These are phyloP conservation scores for Pipa parva DNA, from an alignment of 2,113 vertebrate genomes.

Conservation along the genomic window DNA sequence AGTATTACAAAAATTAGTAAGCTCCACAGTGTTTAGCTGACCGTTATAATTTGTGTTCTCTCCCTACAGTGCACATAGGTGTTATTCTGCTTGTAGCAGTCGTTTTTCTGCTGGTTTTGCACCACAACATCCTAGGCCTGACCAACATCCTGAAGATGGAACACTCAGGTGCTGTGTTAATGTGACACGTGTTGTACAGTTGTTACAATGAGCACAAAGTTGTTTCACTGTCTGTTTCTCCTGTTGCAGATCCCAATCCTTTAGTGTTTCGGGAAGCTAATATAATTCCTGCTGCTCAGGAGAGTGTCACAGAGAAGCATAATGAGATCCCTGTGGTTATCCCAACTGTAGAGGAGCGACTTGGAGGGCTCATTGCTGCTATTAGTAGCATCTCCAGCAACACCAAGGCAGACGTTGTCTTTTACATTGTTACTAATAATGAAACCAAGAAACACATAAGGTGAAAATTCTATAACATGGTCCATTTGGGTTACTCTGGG, in stretches of 20 bases:
- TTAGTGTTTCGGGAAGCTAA: conserved; percentile 77
- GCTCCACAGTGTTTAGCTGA: conserved; percentile 11
- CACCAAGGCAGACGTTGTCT: conserved; percentile 80
- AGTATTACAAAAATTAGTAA: too few species aligned
- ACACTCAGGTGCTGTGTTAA: conserved; percentile 60
- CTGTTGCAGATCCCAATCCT: conserved; percentile 66
- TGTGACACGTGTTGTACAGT: too few species aligned
- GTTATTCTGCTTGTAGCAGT: conserved; percentile 77
- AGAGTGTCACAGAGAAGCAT: conserved; percentile 43
- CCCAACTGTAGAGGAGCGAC: conserved; percentile 80
- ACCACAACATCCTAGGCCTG: conserved; percentile 86
- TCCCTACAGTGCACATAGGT: conserved; percentile 83
- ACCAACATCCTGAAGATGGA: conserved; percentile 83
- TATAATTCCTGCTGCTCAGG: conserved; percentile 63
- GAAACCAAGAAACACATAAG: conserved; percentile 81
- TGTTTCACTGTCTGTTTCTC: not conserved
- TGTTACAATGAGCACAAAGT: too few species aligned
- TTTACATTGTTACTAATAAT: conserved; percentile 88
- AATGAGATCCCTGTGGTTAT: conserved; percentile 85
- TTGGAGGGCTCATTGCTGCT: conserved; percentile 83
- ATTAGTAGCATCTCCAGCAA: conserved; percentile 87
- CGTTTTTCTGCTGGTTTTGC: conserved; percentile 84
- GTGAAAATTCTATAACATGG: too few species aligned
- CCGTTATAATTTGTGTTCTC: conserved; percentile 22
- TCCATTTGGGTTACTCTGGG: too few species aligned